phyloP scores from a whole-genome alignment of 1,140 invertebrate species.

The Papilio dardanus region DNA sequence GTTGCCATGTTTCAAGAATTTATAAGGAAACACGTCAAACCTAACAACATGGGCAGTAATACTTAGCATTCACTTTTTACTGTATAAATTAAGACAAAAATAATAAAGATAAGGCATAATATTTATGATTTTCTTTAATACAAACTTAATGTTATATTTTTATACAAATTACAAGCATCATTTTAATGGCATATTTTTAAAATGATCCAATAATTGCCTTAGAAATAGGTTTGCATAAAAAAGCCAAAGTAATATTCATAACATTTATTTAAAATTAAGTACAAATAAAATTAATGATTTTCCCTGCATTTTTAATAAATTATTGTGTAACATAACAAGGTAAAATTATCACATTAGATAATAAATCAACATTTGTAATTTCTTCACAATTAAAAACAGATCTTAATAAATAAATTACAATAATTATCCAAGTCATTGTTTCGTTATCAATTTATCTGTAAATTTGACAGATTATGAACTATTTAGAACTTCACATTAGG shows the following conservation, averaged over 20 bases:
- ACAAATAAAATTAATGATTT: constrained; percentile 13
- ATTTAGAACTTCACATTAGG: too few relatives aligned
- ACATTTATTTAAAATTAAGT: constrained; percentile 14
- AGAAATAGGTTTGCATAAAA: background rate
- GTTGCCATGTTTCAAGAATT: constrained; percentile 72
- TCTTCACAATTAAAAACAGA: background rate
- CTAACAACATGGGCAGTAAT: constrained; percentile 56
- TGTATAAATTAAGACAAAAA: background rate
- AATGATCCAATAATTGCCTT: too few relatives aligned
- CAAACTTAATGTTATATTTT: background rate
- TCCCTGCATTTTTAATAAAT: background rate
- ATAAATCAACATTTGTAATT: background rate
- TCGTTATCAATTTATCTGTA: too few relatives aligned
- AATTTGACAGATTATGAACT: too few relatives aligned
- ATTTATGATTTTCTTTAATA: too few relatives aligned
- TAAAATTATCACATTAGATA: background rate
- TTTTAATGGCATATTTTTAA: too few relatives aligned
- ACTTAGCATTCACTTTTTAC: constrained; percentile 45
- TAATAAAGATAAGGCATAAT: background rate
- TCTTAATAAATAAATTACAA: background rate
- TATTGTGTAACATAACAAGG: background rate
- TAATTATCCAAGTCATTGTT: background rate
- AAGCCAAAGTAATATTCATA: background rate
- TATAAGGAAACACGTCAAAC: constrained; percentile 68
- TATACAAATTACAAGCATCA: too few relatives aligned